Conservation (phyloP, 2,113 vertebrate genomes). For the Phasianus colchicus region DNA sequence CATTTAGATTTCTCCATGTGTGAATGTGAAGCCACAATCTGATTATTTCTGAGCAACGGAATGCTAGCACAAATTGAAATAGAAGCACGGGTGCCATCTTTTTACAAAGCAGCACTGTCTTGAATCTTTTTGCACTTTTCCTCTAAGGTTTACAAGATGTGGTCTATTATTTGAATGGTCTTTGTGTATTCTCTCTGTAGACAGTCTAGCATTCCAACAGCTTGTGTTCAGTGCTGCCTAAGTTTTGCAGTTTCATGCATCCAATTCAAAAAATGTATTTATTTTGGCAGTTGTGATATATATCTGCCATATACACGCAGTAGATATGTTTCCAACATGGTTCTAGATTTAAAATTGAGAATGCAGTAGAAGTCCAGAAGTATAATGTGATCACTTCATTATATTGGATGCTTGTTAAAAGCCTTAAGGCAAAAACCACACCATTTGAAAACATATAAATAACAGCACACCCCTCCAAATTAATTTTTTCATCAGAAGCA, state of each 20-base stretch:
- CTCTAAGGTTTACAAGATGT: background rate
- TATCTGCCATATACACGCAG: background rate
- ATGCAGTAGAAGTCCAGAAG: background rate
- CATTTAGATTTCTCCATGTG: too few species aligned
- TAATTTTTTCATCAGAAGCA: background rate
- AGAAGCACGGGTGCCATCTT: background rate
- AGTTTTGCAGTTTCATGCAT: background rate
- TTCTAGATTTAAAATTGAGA: background rate
- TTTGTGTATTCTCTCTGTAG: background rate
- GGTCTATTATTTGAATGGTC: background rate
- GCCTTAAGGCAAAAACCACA: background rate
- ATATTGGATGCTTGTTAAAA: background rate
- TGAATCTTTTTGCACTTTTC: background rate
- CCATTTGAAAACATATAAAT: background rate
- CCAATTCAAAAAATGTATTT: background rate
- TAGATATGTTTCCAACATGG: background rate
- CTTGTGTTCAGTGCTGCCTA: background rate
- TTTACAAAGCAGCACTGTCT: background rate
- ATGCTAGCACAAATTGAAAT: background rate
- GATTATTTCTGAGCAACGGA: background rate
- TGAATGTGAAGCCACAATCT: background rate
- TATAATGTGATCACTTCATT: background rate
- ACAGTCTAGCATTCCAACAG: background rate
- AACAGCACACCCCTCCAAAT: background rate
- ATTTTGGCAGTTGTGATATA: background rate